Percentiles rank a stretch among this genome's conserved stretches.
phyloP scores from a whole-genome alignment of 2,113 vertebrate genomes.

The Microcebus murinus region DNA sequence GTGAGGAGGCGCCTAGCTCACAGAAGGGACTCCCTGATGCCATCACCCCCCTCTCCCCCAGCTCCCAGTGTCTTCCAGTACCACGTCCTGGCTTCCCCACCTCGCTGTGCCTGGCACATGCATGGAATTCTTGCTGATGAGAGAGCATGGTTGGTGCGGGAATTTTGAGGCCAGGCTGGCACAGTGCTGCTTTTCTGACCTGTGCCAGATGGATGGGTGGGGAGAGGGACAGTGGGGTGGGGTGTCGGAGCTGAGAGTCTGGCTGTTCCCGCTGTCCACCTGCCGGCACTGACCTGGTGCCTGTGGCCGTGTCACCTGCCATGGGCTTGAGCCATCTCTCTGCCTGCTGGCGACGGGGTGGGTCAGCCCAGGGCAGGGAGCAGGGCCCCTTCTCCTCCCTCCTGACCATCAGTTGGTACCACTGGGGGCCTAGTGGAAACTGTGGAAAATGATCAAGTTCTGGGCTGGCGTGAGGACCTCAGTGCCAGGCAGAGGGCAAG shows the following conservation, averaged over 20 bases:
- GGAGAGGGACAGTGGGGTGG: no score
- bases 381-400: neutral
- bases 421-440: neutral
- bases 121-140: neutral
- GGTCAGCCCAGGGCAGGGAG: neutral
- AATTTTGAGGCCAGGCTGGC: neutral
- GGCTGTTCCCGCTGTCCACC: neutral
- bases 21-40: neutral
- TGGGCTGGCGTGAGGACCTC: neutral
- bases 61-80: neutral
- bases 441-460: neutral
- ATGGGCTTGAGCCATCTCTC: neutral
- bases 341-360: neutral
- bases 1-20: neutral
- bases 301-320: fast-evolving
- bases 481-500: no score
- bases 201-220: neutral
- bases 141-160: neutral
- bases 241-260: neutral
- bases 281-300: neutral
- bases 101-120: neutral
- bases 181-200: neutral
- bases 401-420: neutral
- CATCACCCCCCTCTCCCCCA: fast-evolving
- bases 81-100: neutral